phyloP scores from a whole-genome alignment of 2,113 vertebrate species.

The Callipepla californica region DNA sequence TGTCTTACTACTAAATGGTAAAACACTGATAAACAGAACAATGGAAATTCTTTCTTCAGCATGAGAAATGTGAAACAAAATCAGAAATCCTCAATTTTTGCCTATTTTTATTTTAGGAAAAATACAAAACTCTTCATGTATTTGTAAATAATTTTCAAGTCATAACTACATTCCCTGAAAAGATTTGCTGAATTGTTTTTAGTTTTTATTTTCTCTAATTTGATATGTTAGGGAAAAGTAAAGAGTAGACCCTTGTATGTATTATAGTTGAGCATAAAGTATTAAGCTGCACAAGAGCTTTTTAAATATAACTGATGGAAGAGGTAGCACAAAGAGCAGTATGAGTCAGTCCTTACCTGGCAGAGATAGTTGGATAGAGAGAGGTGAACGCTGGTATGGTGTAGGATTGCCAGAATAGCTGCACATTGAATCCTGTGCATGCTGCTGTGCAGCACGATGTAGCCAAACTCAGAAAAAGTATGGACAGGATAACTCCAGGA shows the following conservation, averaged over 20 bases:
- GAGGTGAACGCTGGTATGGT: background rate
- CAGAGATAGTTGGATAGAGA: background rate
- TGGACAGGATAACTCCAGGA: background rate
- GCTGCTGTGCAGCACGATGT: background rate
- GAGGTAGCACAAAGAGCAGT: background rate
- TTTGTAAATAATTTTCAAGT: background rate
- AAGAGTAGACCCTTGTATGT: background rate
- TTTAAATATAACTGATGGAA: background rate
- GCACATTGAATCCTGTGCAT: accelerated
- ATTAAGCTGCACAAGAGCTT: background rate
- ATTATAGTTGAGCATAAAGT: background rate
- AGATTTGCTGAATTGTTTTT: background rate
- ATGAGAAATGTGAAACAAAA: background rate
- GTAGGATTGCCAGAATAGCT: background rate
- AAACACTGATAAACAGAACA: background rate
- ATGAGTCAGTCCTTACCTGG: background rate
- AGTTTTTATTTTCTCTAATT: background rate
- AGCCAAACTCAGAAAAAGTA: background rate
- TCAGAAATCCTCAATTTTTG: background rate
- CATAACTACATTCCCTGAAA: background rate
- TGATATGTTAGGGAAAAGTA: background rate
- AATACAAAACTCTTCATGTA: background rate
- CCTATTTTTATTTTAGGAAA: background rate
- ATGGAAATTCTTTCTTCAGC: background rate
- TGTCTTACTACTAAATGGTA: background rate